Evolutionary conservation across 2,888 invertebrate genomes (phyloP), one percentile per base, ranked within the genome.

Genomic region (Drosophila nigritarsus): DNA sequence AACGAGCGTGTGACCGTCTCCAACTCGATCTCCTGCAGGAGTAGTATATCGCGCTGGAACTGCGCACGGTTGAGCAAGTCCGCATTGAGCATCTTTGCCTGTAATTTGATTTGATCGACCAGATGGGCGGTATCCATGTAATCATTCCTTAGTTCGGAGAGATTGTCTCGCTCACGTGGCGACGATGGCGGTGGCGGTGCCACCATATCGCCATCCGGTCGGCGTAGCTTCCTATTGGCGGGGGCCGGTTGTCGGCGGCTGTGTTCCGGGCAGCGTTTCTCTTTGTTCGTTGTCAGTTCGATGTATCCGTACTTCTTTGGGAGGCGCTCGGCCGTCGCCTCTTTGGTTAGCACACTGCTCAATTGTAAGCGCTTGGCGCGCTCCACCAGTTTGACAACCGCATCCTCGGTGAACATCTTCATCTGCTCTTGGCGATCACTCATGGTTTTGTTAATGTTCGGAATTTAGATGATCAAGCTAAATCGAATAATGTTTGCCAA

Each of bases 21-120:
- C 71, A 68, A 3, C 38, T 87, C 83, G 36, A 83, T 65, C 34
- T 80, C 55, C n/a, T 75, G 80, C 6, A 84, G 69, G 45, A 84
- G 20, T 2, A 64, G 40, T 24, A 72, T 20, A n/a, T 83, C 71
- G 9, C 73, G 69, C 13, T 83, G 84, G 30, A 73, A 51, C 50
- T 69, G 73, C 2, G 60, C 45, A 13, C 69, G 67, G 27, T 45
- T 15, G 2, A 66, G 9, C 34, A 82, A 27, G 2, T 84, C 87
- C 30, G 56, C 58, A 15, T 69, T 70, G 0, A 84, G 30, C 9
- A 27, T 54, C 7, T 30, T 24, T n/a, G 87, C 83, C n/a, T 87
- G 61, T 0, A 32, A 1, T 0, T 74, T 40, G 61, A 84, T 63
- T 8, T 71, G 32, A 13, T 87, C 70, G n/a, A 78, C n/a, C 18